Evolutionary conservation across 2,888 invertebrate genomes (phyloP).

Genomic region (Pheosia tremula): DNA sequence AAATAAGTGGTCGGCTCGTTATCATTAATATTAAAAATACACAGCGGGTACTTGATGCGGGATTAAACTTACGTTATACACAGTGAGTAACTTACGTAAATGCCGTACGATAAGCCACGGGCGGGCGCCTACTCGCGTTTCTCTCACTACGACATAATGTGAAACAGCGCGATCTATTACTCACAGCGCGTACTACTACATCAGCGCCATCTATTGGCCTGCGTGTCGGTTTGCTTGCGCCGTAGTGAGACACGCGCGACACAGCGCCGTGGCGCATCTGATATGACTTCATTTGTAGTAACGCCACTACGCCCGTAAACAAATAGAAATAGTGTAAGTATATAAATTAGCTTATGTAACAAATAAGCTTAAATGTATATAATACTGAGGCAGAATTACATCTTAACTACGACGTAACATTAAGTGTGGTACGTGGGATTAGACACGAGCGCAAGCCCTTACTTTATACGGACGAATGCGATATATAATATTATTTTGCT

Average conservation of each 20-base stretch:
- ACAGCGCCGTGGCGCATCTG: constrained; percentile 71
- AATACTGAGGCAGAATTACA: constrained; percentile 85
- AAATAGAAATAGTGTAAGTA: constrained; percentile 76
- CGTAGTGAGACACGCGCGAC: constrained; percentile 53
- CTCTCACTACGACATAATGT: constrained; percentile 44
- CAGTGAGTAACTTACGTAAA: constrained; percentile 79
- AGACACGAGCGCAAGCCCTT: constrained; percentile 84
- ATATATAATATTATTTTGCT: constrained; percentile 84
- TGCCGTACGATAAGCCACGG: constrained; percentile 77
- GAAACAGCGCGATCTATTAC: constrained; percentile 40
- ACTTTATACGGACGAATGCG: constrained; percentile 84
- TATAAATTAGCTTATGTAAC: constrained; percentile 84
- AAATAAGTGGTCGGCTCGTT: constrained; percentile 76
- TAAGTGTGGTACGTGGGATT: constrained; percentile 82
- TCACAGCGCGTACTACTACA: constrained; percentile 11
- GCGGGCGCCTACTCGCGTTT: constrained; percentile 61
- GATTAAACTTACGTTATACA: constrained; percentile 80
- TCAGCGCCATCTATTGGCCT: constrained; percentile 37
- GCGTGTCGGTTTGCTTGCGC: constrained; percentile 14
- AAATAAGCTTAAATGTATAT: constrained; percentile 84
- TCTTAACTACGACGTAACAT: constrained; percentile 84
- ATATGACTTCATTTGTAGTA: constrained; percentile 81
- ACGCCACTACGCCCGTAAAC: constrained; percentile 80
- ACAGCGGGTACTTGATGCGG: constrained; percentile 76
- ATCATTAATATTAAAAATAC: constrained; percentile 72